These are phyloP conservation scores for Phodopus roborovskii DNA, from an alignment of 2,113 vertebrate species.

Conservation along the genomic window DNA sequence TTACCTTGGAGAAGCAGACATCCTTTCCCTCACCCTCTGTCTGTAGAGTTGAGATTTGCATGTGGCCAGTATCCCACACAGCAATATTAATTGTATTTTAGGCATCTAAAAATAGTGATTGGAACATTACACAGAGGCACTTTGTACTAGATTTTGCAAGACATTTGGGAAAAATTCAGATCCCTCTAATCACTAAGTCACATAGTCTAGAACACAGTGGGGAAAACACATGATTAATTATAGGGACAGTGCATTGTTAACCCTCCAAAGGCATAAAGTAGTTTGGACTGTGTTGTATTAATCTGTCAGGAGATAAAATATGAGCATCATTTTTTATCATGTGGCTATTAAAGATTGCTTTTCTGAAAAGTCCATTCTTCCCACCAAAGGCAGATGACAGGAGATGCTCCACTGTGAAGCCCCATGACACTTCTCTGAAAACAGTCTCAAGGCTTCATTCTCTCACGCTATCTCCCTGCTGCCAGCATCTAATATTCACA, in stretches of 20 bases:
- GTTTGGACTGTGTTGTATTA: not conserved
- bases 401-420: not conserved
- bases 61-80: not conserved
- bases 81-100: constrained; percentile 39
- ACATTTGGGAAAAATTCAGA: constrained; percentile 54
- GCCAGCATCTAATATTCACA: constrained; percentile 58
- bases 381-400: not conserved
- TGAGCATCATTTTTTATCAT: constrained; percentile 37
- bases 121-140: constrained; percentile 41
- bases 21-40: constrained; percentile 47
- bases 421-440: constrained; percentile 2
- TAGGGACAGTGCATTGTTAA: not conserved
- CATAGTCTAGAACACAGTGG: not conserved
- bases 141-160: constrained; percentile 27
- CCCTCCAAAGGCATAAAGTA: constrained; percentile 15
- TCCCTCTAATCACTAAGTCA: not conserved
- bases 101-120: constrained; percentile 53
- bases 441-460: constrained; percentile 38
- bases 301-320: constrained; percentile 49
- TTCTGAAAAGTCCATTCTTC: not conserved
- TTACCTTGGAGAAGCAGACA: constrained; percentile 39
- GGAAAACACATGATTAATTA: not conserved
- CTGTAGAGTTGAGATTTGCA: constrained; percentile 23
- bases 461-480: constrained; percentile 19
- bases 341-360: not conserved